Evolutionary conservation across 2,888 invertebrate species (phyloP).

Genomic region (Schrankia costaestrigalis): DNA sequence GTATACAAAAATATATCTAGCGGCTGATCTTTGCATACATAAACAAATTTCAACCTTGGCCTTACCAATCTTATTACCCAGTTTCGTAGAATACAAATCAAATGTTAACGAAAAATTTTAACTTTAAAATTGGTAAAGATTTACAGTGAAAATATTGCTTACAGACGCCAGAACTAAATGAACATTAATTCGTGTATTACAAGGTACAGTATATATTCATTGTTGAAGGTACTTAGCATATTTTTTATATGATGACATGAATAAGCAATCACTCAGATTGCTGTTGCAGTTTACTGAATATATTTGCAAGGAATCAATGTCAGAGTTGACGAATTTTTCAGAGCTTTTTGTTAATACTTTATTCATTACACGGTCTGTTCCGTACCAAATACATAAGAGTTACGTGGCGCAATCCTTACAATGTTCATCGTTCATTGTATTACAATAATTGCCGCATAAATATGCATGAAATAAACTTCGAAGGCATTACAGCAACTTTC

Average conservation of each 20-base stretch:
- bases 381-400: conserved; percentile 36
- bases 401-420: conserved; percentile 55
- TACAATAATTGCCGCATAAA: conserved; percentile 71
- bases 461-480: conserved; percentile 67
- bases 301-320: too few relatives aligned
- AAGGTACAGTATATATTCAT: too few relatives aligned
- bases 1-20: conserved; percentile 30
- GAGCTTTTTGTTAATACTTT: conserved; percentile 28
- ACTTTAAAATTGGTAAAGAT: conserved; percentile 1
- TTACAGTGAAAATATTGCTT: too few relatives aligned
- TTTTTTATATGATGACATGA: too few relatives aligned
- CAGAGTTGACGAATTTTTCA: conserved; percentile 15
- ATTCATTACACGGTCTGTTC: conserved; percentile 24
- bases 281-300: conserved; percentile 6
- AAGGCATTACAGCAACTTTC: conserved; percentile 58
- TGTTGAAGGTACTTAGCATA: too few relatives aligned
- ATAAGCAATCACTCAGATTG: too few relatives aligned
- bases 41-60: conserved; percentile 42
- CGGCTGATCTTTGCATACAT: conserved; percentile 36
- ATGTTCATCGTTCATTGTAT: conserved; percentile 70
- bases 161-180: too few relatives aligned
- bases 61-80: conserved; percentile 32
- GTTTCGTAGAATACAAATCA: conserved; percentile 22
- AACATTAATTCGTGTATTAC: too few relatives aligned
- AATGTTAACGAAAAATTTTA: conserved; percentile 13